Conservation (phyloP, 2,797 vertebrate species). For the Lepidocolaptes lacrymiger region DNA sequence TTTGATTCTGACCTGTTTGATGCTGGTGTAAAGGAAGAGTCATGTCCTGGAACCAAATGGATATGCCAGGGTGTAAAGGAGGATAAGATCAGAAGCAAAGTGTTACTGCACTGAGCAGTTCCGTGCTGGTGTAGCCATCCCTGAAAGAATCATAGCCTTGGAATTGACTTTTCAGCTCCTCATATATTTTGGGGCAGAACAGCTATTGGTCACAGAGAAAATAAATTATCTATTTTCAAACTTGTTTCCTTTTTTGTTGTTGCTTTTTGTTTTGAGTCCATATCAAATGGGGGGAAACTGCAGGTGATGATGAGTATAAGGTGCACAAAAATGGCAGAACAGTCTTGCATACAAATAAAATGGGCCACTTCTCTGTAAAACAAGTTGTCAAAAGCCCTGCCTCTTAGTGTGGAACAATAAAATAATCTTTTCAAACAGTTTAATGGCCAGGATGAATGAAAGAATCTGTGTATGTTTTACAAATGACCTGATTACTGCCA, state of each 20-base stretch:
- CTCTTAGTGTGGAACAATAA: slow-evolving; percentile 20
- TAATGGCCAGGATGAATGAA: slow-evolving; percentile 56
- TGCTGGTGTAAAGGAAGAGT: not conserved
- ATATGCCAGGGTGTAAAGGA: not conserved
- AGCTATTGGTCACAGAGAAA: not conserved
- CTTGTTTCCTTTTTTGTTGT: not conserved
- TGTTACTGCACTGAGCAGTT: not conserved
- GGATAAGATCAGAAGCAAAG: not conserved
- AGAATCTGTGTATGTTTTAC: slow-evolving; percentile 53
- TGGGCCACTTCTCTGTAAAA: slow-evolving; percentile 10
- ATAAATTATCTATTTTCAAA: not conserved
- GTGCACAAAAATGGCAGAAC: not conserved
- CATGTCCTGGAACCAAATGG: not conserved
- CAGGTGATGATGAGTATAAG: not conserved
- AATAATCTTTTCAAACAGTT: slow-evolving; percentile 45
- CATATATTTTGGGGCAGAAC: not conserved
- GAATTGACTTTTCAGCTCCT: not conserved
- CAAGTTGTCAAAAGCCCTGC: slow-evolving; percentile 27
- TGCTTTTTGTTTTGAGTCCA: not conserved
- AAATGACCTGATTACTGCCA: slow-evolving; percentile 58
- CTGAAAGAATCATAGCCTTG: not conserved
- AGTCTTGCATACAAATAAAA: not conserved
- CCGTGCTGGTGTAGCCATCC: not conserved
- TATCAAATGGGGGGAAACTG: not conserved
- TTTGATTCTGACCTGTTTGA: not conserved